Conservation (phyloP, 2,113 vertebrate genomes). For the Stictonetta naevosa region DNA sequence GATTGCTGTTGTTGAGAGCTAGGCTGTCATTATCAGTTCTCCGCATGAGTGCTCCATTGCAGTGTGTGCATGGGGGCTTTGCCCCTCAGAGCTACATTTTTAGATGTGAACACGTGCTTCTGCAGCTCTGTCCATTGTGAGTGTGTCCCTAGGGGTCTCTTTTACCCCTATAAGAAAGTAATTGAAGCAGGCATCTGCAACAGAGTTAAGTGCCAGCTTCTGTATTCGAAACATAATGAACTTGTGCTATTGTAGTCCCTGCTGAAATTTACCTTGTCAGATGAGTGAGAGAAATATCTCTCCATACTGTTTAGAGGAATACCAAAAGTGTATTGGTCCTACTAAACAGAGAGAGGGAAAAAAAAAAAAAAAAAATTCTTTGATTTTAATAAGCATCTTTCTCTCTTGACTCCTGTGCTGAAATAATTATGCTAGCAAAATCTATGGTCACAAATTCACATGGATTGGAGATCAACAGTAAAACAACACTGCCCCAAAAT, state of each 20-base stretch:
- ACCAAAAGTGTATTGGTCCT: neutral
- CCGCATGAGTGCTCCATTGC: slow-evolving; percentile 25
- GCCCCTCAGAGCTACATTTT: neutral
- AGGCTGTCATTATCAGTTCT: slow-evolving; percentile 46
- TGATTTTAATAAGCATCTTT: neutral
- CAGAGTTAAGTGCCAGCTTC: neutral
- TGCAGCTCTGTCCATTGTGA: neutral
- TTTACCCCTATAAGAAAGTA: neutral
- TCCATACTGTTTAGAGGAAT: neutral
- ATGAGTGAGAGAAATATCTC: neutral
- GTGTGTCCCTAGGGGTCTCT: neutral
- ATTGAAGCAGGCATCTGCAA: slow-evolving; percentile 2
- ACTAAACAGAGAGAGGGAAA: neutral
- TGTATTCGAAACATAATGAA: neutral
- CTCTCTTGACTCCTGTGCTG: neutral
- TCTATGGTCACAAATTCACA: neutral
- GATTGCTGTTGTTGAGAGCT: neutral
- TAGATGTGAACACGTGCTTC: neutral
- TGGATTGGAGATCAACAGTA: neutral
- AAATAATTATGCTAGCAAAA: neutral
- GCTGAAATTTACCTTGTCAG: neutral
- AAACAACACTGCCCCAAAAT: neutral
- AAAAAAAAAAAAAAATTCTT: too few relatives aligned
- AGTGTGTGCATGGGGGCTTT: neutral
- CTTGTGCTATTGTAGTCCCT: neutral